These are phyloP conservation scores for Pampus argenteus DNA, from an alignment of 2,797 vertebrate species.

Conservation along the genomic window DNA sequence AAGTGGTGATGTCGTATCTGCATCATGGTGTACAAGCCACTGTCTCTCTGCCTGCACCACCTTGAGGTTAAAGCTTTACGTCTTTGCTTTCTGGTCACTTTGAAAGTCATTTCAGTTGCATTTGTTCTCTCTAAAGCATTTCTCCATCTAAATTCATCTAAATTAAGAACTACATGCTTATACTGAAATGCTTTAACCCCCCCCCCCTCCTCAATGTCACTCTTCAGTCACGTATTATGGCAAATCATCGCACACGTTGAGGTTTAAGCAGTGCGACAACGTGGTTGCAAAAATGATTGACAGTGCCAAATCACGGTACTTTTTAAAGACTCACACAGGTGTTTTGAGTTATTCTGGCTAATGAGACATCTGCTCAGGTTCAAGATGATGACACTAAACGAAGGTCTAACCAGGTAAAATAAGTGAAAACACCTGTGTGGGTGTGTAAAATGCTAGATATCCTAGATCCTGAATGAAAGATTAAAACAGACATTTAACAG, in stretches of 20 bases:
- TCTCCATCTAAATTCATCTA: background rate
- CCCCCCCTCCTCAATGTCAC: background rate
- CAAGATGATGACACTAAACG: background rate
- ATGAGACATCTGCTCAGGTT: background rate
- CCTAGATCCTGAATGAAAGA: background rate
- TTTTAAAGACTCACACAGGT: constrained; percentile 25
- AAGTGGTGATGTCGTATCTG: constrained; percentile 53
- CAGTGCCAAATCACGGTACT: background rate
- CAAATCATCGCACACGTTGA: background rate
- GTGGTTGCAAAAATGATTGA: background rate
- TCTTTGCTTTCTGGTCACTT: background rate
- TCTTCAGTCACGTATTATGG: background rate
- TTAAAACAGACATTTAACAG: background rate
- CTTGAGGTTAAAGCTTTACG: constrained; percentile 28
- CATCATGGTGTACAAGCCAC: constrained; percentile 24
- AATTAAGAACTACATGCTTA: background rate
- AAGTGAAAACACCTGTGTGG: constrained; percentile 19
- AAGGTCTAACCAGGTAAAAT: constrained; percentile 1
- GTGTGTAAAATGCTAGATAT: background rate
- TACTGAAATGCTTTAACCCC: background rate
- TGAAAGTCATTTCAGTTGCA: background rate
- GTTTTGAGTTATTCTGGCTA: constrained; percentile 1
- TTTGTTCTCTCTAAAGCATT: background rate
- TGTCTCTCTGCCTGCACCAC: constrained; percentile 37
- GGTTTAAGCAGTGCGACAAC: background rate